phyloP scores from a whole-genome alignment of 2,797 vertebrate genomes.

The Phalloptychus januarius region DNA sequence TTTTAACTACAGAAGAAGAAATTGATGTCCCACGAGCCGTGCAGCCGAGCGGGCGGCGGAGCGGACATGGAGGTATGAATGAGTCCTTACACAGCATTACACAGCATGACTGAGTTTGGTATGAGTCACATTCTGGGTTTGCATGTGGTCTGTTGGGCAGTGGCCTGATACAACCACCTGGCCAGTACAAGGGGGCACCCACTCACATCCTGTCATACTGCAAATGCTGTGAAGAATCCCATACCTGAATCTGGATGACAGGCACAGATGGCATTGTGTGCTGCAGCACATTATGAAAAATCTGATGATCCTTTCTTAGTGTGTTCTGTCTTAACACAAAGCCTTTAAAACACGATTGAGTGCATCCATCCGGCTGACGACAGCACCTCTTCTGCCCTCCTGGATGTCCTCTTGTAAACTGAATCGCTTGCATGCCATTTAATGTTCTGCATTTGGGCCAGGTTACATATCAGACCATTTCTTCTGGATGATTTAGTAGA shows the following conservation, averaged over 20 bases:
- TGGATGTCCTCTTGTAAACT: not conserved
- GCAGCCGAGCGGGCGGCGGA: not conserved
- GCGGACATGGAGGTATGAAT: not conserved
- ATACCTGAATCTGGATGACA: not conserved
- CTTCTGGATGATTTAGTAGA: not conserved
- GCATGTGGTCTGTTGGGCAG: constrained; percentile 3
- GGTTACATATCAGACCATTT: not conserved
- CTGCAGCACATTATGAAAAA: not conserved
- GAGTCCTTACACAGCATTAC: constrained; percentile 2
- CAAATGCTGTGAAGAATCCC: not conserved
- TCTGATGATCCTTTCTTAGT: not conserved
- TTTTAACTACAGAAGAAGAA: not conserved
- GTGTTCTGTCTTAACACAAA: not conserved
- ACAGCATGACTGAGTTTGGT: not conserved
- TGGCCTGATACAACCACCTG: constrained; percentile 1
- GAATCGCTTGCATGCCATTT: not conserved
- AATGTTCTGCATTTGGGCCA: not conserved
- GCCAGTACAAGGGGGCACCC: not conserved
- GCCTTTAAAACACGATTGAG: not conserved
- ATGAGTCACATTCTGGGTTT: not conserved
- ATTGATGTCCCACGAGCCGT: not conserved
- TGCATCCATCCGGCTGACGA: not conserved
- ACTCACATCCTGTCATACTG: not conserved
- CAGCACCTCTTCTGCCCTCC: not conserved
- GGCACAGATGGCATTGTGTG: not conserved